Evolutionary conservation across 2,888 invertebrate species (phyloP).

Genomic region (Hesperia comma): DNA sequence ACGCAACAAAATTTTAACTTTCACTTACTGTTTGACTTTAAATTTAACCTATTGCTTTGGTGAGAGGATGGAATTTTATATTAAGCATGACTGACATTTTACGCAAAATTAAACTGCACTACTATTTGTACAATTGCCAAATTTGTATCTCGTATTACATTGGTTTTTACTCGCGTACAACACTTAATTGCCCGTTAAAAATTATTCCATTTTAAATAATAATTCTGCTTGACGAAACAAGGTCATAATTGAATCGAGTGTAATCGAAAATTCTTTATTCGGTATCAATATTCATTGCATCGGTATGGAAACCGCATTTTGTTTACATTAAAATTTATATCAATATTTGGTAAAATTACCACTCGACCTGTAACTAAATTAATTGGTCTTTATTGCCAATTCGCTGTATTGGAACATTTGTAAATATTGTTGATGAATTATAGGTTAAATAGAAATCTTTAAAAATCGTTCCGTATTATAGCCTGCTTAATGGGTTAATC

Average conservation of each 20-base stretch:
- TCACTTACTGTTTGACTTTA: too few species aligned
- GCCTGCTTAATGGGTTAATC: too few species aligned
- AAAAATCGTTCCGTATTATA: too few species aligned
- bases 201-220: conserved; percentile 1
- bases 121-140: not conserved
- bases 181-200: not conserved
- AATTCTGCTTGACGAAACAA: not conserved
- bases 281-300: conserved; percentile 15
- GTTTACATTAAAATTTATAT: conserved; percentile 16
- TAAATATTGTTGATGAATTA: not conserved
- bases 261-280: not conserved
- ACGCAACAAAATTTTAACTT: too few species aligned
- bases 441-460: too few species aligned
- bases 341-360: conserved; percentile 17
- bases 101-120: not conserved
- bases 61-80: too few species aligned
- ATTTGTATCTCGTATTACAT: conserved; percentile 1
- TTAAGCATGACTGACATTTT: too few species aligned
- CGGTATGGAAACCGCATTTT: not conserved
- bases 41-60: too few species aligned
- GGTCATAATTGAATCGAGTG: conserved; percentile 1
- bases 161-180: not conserved
- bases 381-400: conserved; percentile 28
- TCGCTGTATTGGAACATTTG: conserved; percentile 17
- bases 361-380: conserved; percentile 10